Conservation (phyloP, 1,140 invertebrate species). For the Bradynema listronoti region DNA sequence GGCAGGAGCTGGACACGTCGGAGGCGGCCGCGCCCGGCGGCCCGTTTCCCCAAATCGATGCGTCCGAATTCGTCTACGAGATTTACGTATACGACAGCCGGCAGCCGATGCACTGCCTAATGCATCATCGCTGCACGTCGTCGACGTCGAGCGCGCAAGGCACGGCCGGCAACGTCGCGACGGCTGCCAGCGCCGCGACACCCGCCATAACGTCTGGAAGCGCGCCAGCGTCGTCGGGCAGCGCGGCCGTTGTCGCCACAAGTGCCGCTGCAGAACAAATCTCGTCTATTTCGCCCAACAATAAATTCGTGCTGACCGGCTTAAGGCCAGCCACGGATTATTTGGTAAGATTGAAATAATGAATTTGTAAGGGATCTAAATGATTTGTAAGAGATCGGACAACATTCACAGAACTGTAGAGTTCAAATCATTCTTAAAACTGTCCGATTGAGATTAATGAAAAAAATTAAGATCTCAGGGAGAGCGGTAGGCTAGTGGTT, state of each 20-base stretch:
- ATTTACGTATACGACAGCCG: slow-evolving; percentile 41
- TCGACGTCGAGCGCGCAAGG: not conserved
- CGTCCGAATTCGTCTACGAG: slow-evolving; percentile 48
- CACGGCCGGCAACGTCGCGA: not conserved
- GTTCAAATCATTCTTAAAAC: too few species aligned
- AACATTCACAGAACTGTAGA: too few species aligned
- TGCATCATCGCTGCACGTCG: slow-evolving; percentile 13
- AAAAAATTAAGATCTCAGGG: too few species aligned
- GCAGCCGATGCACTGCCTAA: not conserved
- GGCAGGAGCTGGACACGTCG: slow-evolving; percentile 54
- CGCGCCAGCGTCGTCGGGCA: not conserved
- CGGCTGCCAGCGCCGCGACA: not conserved
- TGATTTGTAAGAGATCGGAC: too few species aligned
- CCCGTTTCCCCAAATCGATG: slow-evolving; percentile 55
- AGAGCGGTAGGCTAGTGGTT: too few species aligned
- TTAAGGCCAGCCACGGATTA: slow-evolving; percentile 47
- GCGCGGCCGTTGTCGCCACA: not conserved
- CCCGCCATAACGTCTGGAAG: too few species aligned
- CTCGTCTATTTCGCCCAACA: not conserved
- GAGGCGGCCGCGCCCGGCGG: slow-evolving; percentile 50
- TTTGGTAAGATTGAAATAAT: slow-evolving; percentile 14
- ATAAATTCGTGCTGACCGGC: not conserved
- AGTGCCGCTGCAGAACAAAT: not conserved
- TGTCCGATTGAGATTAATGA: too few species aligned
- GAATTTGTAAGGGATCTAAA: too few species aligned